Conservation (phyloP, 2,888 invertebrate genomes). For the Chymomyza amoena region DNA sequence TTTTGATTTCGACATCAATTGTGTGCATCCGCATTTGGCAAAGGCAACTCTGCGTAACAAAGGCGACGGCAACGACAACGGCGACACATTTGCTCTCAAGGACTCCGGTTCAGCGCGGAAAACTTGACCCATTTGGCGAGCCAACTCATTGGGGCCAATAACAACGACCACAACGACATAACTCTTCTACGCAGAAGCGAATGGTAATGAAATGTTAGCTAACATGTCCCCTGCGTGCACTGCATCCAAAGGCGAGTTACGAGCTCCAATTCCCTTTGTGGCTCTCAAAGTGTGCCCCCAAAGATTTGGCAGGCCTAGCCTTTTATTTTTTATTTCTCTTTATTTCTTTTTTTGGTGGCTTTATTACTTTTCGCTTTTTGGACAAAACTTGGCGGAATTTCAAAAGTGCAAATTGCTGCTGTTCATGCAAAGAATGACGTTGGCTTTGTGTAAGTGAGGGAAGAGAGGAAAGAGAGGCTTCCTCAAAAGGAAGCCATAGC, state of each 20-base stretch:
- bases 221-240: background rate
- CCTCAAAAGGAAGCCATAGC: background rate
- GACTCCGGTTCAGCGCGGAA: slow-evolving; percentile 40
- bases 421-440: background rate
- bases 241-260: background rate
- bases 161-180: background rate
- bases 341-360: background rate
- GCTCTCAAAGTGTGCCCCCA: slow-evolving; percentile 9
- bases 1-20: slow-evolving; percentile 37
- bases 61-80: background rate
- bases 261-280: background rate
- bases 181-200: background rate
- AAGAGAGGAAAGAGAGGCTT: background rate
- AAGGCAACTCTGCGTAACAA: slow-evolving; percentile 10
- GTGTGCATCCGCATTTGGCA: slow-evolving; percentile 5
- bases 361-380: background rate
- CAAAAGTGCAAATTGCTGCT: slow-evolving; percentile 14
- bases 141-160: background rate
- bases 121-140: slow-evolving; percentile 65
- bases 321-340: slow-evolving; percentile 12
- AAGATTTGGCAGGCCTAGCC: background rate
- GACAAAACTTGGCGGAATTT: slow-evolving; percentile 9
- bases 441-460: too few relatives aligned
- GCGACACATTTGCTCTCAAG: slow-evolving; percentile 35
- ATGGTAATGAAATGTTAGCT: background rate